Percentiles rank a stretch among this genome's conserved stretches.
Conservation (phyloP, 2,888 invertebrate genomes). For the Cantharis flavilabris region DNA sequence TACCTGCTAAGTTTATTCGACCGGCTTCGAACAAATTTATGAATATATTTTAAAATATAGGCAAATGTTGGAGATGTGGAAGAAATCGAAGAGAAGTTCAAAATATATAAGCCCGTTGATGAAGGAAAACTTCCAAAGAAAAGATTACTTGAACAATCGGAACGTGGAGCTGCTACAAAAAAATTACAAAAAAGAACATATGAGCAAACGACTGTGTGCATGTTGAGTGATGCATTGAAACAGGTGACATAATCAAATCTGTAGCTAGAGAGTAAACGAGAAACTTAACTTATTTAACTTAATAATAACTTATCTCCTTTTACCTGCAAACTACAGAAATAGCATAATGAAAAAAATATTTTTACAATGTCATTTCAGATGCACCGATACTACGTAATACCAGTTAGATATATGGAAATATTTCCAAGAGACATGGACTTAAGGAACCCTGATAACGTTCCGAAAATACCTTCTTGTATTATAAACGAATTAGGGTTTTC, state of each 20-base stretch:
- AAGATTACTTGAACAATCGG: constrained; percentile 1
- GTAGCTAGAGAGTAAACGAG: no score
- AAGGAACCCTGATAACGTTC: not conserved
- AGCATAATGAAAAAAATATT: not conserved
- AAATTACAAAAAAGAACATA: not conserved
- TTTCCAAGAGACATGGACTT: not conserved
- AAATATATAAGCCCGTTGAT: not conserved
- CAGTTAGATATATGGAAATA: not conserved
- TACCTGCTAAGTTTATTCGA: no score
- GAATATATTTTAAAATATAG: not conserved
- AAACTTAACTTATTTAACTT: no score
- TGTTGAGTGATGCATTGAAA: not conserved
- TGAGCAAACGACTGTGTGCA: not conserved
- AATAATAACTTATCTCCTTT: no score
- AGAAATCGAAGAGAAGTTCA: not conserved
- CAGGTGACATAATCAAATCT: not conserved
- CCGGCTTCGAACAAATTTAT: no score
- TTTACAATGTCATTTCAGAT: not conserved
- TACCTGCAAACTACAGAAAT: not conserved
- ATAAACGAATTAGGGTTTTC: not conserved
- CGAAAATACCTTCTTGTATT: not conserved
- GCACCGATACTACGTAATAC: not conserved
- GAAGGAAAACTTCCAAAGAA: not conserved
- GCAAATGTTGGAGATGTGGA: not conserved
- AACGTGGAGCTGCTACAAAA: constrained; percentile 6